phyloP scores from a whole-genome alignment of 2,888 invertebrate species.

The Neoascia interrupta region DNA sequence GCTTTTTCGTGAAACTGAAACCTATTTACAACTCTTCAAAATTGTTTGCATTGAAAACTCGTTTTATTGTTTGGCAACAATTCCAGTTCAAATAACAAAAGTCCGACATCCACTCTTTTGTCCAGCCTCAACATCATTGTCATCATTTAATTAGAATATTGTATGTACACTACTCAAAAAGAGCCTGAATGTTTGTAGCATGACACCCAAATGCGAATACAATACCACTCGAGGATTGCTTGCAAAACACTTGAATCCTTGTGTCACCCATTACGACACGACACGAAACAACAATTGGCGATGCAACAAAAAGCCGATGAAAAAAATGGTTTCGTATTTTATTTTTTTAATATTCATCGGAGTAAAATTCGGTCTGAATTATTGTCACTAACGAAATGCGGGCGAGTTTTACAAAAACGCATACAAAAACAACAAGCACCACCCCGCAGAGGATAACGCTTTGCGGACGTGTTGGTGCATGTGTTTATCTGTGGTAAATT shows the following conservation, averaged over 20 bases:
- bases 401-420: too few relatives aligned
- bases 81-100: constrained; percentile 14
- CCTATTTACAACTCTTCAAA: constrained; percentile 8
- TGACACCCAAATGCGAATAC: constrained; percentile 9
- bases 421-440: background rate
- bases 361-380: constrained; percentile 10
- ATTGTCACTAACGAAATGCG: constrained; percentile 14
- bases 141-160: constrained; percentile 32
- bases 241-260: constrained; percentile 11
- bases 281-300: background rate
- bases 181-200: background rate
- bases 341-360: constrained; percentile 21
- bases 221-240: constrained; percentile 4
- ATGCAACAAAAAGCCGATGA: background rate
- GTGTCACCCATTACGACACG: background rate
- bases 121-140: background rate
- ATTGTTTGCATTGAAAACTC: constrained; percentile 28
- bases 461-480: constrained; percentile 26
- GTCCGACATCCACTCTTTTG: background rate
- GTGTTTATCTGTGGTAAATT: constrained; percentile 24
- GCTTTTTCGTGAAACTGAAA: constrained; percentile 2
- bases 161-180: background rate
- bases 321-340: background rate
- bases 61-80: constrained; percentile 30
- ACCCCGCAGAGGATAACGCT: constrained; percentile 15